Conservation (phyloP, 2,888 invertebrate genomes). For the Eilema caniola region DNA sequence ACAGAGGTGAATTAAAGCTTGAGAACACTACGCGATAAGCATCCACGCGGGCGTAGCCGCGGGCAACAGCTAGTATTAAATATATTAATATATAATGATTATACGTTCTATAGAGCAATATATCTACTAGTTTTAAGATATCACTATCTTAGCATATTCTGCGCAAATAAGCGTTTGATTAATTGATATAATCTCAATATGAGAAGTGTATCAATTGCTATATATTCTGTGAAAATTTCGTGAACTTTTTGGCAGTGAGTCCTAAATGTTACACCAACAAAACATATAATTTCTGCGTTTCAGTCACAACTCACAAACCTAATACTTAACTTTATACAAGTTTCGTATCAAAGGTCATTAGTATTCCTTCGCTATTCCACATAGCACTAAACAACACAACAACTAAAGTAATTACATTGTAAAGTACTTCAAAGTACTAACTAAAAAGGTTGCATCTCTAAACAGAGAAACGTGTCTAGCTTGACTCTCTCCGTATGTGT, state of each 20-base stretch:
- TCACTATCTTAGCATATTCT: no score
- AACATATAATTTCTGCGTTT: not conserved
- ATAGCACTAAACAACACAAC: constrained; percentile 34
- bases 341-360: constrained; percentile 27
- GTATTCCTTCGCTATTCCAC: constrained; percentile 39
- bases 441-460: constrained; percentile 4
- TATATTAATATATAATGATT: no score
- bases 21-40: no score
- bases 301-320: not conserved
- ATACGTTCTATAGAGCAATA: no score
- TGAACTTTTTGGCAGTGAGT: no score
- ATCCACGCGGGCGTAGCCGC: no score
- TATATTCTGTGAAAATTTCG: not conserved
- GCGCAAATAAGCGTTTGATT: no score
- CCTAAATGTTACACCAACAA: not conserved
- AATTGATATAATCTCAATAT: not conserved
- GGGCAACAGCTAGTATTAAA: no score
- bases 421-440: constrained; percentile 29
- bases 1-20: no score
- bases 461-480: not conserved
- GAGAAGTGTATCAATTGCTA: not conserved
- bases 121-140: no score
- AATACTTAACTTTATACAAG: not conserved
- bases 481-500: not conserved
- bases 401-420: constrained; percentile 46